Evolutionary conservation across 92 coral and sea anemone species (phyloP).

Genomic region (Metridium senile): DNA sequence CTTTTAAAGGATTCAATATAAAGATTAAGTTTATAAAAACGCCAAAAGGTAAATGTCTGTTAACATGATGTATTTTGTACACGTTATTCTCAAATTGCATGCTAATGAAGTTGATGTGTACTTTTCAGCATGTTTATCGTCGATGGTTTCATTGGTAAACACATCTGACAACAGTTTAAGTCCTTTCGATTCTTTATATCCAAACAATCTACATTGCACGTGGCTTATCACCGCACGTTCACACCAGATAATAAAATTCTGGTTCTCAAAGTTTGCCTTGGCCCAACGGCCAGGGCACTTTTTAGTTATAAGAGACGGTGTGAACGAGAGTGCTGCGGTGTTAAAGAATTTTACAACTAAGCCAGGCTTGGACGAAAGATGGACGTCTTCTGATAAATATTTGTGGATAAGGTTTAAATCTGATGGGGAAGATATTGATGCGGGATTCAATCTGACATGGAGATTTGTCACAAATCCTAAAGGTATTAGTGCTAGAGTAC

Average conservation of each 20-base stretch:
- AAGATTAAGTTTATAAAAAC: too few relatives aligned
- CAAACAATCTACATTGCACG: slow-evolving; percentile 20
- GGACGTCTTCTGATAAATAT: background rate
- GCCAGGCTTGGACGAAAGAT: background rate
- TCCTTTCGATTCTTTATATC: background rate
- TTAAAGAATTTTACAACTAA: background rate
- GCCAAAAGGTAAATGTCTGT: too few relatives aligned
- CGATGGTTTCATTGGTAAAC: background rate
- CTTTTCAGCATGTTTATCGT: too few relatives aligned
- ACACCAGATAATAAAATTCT: background rate
- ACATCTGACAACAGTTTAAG: background rate
- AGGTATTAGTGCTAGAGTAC: background rate
- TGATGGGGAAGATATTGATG: background rate
- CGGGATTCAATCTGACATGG: background rate
- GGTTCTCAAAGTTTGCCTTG: slow-evolving; percentile 15
- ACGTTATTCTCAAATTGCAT: too few relatives aligned
- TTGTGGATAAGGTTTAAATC: slow-evolving; percentile 18
- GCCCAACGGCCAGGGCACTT: slow-evolving; percentile 28
- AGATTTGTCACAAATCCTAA: background rate
- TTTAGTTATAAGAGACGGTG: slow-evolving; percentile 23
- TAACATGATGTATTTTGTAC: too few relatives aligned
- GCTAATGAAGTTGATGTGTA: too few relatives aligned
- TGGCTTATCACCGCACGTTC: slow-evolving; percentile 39
- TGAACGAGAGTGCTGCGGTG: slow-evolving; percentile 14
- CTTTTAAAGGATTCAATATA: too few relatives aligned